Percentiles rank a stretch among this genome's conserved stretches.
Conservation (phyloP, 1,140 invertebrate genomes). For the Tetramorium parvispinum region DNA sequence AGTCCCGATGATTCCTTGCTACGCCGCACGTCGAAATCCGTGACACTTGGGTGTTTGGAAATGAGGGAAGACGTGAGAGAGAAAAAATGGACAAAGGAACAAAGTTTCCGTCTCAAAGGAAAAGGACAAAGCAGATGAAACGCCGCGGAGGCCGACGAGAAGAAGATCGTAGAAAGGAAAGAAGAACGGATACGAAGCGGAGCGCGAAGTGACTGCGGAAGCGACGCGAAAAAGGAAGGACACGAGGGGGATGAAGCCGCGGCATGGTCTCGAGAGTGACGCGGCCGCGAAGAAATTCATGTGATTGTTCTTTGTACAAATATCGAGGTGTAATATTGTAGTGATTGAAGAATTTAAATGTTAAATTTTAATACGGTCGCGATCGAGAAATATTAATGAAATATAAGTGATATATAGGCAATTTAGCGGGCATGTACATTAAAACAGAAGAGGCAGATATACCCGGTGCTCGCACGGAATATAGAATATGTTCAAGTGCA, state of each 20-base stretch:
- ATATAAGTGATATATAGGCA: conserved; percentile 83
- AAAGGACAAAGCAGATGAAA: conserved; percentile 57
- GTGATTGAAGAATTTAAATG: conserved; percentile 86
- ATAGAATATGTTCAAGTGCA: conserved; percentile 61
- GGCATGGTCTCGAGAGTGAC: conserved; percentile 35
- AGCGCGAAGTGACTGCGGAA: conserved; percentile 3
- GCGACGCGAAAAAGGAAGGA: conserved; percentile 68
- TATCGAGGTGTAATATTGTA: conserved; percentile 86
- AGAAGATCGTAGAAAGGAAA: conserved; percentile 51
- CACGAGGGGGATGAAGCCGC: conserved; percentile 44
- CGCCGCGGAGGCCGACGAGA: conserved; percentile 50
- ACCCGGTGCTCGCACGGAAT: conserved; percentile 75
- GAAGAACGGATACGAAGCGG: conserved; percentile 17
- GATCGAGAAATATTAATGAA: conserved; percentile 79
- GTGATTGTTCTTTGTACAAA: conserved; percentile 87
- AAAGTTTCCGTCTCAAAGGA: conserved; percentile 56
- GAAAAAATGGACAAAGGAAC: conserved; percentile 27
- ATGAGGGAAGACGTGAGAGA: background rate
- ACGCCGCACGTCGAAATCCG: conserved; percentile 50
- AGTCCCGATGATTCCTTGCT: conserved; percentile 31
- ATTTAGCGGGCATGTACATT: conserved; percentile 86
- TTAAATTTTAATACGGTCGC: conserved; percentile 86
- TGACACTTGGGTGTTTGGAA: conserved; percentile 53
- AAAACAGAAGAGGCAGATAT: conserved; percentile 67
- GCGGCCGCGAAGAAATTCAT: conserved; percentile 82